Base-by-base conservation (phyloP, 2,113 vertebrate genomes). In the Miniopterus natalensis region DNA sequence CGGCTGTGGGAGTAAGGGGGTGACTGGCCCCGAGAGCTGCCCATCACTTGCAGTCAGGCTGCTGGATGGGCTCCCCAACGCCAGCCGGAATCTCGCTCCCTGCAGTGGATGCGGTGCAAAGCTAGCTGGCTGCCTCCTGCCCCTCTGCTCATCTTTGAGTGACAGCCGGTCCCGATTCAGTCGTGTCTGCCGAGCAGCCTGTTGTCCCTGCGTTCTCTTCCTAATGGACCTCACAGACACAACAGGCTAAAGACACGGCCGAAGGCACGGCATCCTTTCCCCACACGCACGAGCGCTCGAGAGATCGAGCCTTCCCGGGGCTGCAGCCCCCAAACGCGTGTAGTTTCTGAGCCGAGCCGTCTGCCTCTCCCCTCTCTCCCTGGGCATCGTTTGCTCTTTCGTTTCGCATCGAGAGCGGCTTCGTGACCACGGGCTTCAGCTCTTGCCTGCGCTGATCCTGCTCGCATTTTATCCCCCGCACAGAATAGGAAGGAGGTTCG, bases 401-500 rank as follows among this genome's bases (percentile, higher is more conserved):
- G 88, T 97, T 96, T 94, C 91, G 93, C 88, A 84, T 86, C 91
- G 84, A 96, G 92, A 92, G 97, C 74, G 94, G 83, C 84, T 97
- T 90, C 51, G 95, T 92, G 95, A 92, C 96, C 93, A 94, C 97
- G 97, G 97, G 97, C 97, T 98, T 98, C 83, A 11, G 97, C 90
- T 95, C 97, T 97, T 95, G 95, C 97, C 96, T 93, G 73, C 96
- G 97, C 97, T 97, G 93, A 98, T 97, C 86, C 97, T 98, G 97
- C 97, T 97, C 88, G 47, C 98, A 95, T 98, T 98, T 98, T 97
- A 98, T 98, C 98, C 97, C 98, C 98, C 95, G 96, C 97, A 97
- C 99, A 99, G 99, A 98, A 96, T 99, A 75, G 98, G 98, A 97
- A 99, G 98, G 98, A 99, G 98, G 96, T 98, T 99, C 94, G 97